These are phyloP conservation scores for Pygoscelis antarcticus DNA, from an alignment of 2,113 vertebrate species.

Conservation along the genomic window DNA sequence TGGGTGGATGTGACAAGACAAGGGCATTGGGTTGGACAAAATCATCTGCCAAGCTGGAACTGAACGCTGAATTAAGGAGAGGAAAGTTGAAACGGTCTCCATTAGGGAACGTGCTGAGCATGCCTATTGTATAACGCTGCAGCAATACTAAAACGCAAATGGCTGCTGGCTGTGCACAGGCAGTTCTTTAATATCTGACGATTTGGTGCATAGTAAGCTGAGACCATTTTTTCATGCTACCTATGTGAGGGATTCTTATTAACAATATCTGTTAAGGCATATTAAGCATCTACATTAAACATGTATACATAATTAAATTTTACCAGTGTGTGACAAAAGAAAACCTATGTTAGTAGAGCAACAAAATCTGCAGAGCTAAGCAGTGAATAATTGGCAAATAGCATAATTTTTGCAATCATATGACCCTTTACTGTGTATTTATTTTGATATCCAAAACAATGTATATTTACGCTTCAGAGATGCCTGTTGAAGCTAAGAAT, in stretches of 20 bases:
- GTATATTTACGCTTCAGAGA: not conserved
- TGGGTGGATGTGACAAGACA: not conserved
- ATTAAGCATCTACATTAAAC: not conserved
- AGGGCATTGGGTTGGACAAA: not conserved
- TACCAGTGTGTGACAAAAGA: not conserved
- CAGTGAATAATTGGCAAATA: not conserved
- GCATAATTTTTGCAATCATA: not conserved
- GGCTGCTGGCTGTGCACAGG: slow-evolving; percentile 40
- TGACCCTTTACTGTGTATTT: not conserved
- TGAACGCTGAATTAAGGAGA: not conserved
- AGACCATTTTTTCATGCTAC: not conserved
- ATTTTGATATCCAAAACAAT: not conserved
- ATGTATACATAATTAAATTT: not conserved
- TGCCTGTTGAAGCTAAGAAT: not conserved
- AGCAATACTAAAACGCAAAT: slow-evolving; percentile 10
- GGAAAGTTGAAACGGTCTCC: slow-evolving; percentile 20
- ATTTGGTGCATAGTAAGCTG: not conserved
- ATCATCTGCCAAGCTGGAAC: not conserved
- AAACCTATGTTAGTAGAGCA: not conserved
- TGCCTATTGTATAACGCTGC: slow-evolving; percentile 13
- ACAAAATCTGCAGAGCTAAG: not conserved
- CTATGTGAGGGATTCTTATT: not conserved
- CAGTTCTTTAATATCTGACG: not conserved
- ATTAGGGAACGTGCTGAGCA: slow-evolving; percentile 31
- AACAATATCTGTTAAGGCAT: not conserved